A percentile compares a stretch with the other conserved stretches of the same genome.
Evolutionary conservation across 1,140 invertebrate genomes (phyloP).

Genomic region (Aphaenogaster floridana): DNA sequence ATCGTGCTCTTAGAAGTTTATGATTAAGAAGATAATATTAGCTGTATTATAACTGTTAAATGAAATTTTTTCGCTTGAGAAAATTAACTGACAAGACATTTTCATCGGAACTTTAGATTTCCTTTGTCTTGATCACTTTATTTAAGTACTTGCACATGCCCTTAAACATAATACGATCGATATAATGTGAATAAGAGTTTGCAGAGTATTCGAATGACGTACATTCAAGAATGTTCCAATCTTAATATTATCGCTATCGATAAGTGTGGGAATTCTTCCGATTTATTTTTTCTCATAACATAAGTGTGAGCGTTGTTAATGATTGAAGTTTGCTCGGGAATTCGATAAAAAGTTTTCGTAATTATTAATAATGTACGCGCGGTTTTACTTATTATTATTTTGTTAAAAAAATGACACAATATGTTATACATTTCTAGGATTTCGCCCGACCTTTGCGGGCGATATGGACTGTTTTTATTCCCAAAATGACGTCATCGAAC

Average conservation of each 20-base stretch:
- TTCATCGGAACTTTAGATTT: background rate
- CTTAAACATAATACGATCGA: background rate
- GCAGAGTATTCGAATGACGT: background rate
- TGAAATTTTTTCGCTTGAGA: background rate
- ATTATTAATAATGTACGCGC: background rate
- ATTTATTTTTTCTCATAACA: background rate
- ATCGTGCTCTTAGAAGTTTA: background rate
- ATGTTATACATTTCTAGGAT: background rate
- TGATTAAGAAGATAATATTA: background rate
- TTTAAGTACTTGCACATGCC: background rate
- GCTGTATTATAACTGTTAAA: background rate
- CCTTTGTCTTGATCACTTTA: background rate
- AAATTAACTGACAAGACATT: background rate
- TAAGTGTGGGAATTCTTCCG: background rate
- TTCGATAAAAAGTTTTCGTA: background rate
- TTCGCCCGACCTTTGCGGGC: background rate
- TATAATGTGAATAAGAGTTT: background rate
- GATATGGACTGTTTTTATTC: background rate
- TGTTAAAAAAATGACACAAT: background rate
- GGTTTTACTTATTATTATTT: background rate
- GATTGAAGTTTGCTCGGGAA: background rate
- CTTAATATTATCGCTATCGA: background rate
- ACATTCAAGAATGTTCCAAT: background rate
- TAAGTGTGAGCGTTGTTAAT: background rate
- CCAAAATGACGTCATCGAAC: background rate